A percentile compares a stretch with the other conserved stretches of the same genome.
Conservation (phyloP, 2,113 vertebrate genomes). For the Trinectes maculatus region DNA sequence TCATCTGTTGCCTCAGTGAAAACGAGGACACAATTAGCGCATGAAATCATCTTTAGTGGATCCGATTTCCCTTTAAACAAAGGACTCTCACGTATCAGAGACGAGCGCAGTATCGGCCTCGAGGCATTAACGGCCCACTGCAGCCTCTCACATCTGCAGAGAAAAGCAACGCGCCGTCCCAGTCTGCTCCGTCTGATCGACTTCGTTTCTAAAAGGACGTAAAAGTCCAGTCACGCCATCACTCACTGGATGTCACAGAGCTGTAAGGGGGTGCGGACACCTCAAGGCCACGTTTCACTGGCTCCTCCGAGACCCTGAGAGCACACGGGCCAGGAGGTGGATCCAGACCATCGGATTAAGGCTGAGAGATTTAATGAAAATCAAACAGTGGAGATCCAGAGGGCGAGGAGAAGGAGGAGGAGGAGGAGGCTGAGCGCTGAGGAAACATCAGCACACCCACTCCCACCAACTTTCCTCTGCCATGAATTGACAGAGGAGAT, state of each 20-base stretch:
- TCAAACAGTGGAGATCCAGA: slow-evolving; percentile 18
- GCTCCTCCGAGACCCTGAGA: slow-evolving; percentile 23
- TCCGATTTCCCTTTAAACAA: neutral
- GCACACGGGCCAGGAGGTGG: neutral
- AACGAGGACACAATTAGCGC: neutral
- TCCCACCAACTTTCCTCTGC: slow-evolving; percentile 53
- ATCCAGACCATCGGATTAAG: slow-evolving; percentile 11
- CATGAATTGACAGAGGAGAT: slow-evolving; percentile 11
- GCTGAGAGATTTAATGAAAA: slow-evolving; percentile 31
- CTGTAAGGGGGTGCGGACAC: slow-evolving; percentile 8
- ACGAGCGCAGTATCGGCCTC: neutral
- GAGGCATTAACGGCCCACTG: slow-evolving; percentile 6
- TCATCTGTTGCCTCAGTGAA: too few relatives aligned
- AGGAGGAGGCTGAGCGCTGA: slow-evolving; percentile 8
- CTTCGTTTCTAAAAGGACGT: slow-evolving; percentile 6
- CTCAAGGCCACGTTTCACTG: slow-evolving; percentile 45
- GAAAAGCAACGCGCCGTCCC: slow-evolving; percentile 6
- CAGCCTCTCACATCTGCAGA: slow-evolving; percentile 8
- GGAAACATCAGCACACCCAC: slow-evolving; percentile 42
- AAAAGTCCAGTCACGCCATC: slow-evolving; percentile 36
- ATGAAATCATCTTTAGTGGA: neutral
- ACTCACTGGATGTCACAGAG: slow-evolving; percentile 32
- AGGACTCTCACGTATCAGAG: neutral
- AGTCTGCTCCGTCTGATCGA: slow-evolving; percentile 43
- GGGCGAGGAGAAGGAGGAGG: neutral